Evolutionary conservation across 2,797 vertebrate genomes (phyloP), one percentile per base, ranked within the genome.

Genomic region (Mormyrops boulengeri): DNA sequence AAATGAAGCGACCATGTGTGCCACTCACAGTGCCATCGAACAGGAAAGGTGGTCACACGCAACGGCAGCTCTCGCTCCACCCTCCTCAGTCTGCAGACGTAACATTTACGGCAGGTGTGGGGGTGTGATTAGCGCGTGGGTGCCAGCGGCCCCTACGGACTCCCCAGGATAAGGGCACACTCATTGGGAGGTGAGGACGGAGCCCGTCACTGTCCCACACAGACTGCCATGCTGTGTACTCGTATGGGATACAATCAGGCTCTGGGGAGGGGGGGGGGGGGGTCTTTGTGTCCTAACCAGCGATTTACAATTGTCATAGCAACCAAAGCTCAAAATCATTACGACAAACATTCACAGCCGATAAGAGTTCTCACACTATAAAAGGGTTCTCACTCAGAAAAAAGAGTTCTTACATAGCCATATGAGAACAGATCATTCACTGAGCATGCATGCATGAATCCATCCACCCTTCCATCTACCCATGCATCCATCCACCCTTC

Each of bases 101-200:
- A 96, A 94, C 95, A 95, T 95, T 95, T 95, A 94, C 94, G 92
- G 92, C 95, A 96, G 94, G 95, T 95, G 94, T 94, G 93, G 94
- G 92, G 92, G 93, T 91, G 92, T 90, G 66, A 90, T 91, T 90
- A 91, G 91, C 90, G 89, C 90, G 90, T 88, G 91, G 89, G 80
- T 91, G 89, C 89, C 89, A 91, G 89, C 92, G 89, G 89, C 89
- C 82, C 88, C 91, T 89, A 41, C 69, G 52, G 52, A 22, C 57
- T 41, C 14, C 26, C 12, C 11, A 88, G 94, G 93, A 94, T 91
- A 94, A 92, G 91, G 89, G 92, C 93, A 92, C 92, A 92, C 94
- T 96, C 95, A 96, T 97, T 95, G 96, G 91, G 89, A 95, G 94
- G 95, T 95, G 96, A 93, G 88, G 96, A 97, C 94, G 95, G 96